Evolutionary conservation across 2,888 invertebrate species (phyloP), one percentile per base, ranked within the genome.

Genomic region (Dryocosmus kuriphilus): DNA sequence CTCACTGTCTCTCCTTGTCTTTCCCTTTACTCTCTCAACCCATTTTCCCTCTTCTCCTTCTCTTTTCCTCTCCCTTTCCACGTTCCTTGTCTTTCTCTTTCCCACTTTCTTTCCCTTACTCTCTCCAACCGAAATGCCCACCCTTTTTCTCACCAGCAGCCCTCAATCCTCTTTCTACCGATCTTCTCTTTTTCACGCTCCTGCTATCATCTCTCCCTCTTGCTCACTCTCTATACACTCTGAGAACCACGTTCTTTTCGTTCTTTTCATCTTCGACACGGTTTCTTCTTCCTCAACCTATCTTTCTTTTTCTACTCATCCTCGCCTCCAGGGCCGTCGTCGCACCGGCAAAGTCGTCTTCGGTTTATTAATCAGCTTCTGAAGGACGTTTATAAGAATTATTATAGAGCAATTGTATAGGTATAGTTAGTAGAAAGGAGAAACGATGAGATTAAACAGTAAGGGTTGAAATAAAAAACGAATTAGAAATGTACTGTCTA

Each of bases 141-240:
- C 77, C 82, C 81, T 75, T 55, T 80, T 51, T 77, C 78, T 77
- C 80, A 65, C 77, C 75, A 55, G 16, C 65, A 30, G 5, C 27
- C 60, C 32, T 27, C 24, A 62, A 46, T 51, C 74, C 60, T 24
- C 46, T 41, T 67, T 16, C 63, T 55, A 65, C 38, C 76, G 61
- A 78, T 65, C 51, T 73, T 80, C 79, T 77, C 80, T 65, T 77
- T 76, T 63, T 60, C 24, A 27, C 32, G 16, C 63, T 75, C 60
- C 30, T 32, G 38, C 80, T 62, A 51, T 61, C 75, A 32, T 62
- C 30, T 19, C 16, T 14, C 30, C 16, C 71, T 60, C 81, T 79
- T 22, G 3, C 79, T 30, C 38, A 60, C 35, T 16, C 38, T 41
- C 38, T 41, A n/a, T n/a, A n/a, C 38, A 41, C 38, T n/a, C n/a